Percentiles rank a stretch among this genome's conserved stretches.
Conservation (phyloP, 1,140 invertebrate genomes). For the Zaprionus kolodkinae region DNA sequence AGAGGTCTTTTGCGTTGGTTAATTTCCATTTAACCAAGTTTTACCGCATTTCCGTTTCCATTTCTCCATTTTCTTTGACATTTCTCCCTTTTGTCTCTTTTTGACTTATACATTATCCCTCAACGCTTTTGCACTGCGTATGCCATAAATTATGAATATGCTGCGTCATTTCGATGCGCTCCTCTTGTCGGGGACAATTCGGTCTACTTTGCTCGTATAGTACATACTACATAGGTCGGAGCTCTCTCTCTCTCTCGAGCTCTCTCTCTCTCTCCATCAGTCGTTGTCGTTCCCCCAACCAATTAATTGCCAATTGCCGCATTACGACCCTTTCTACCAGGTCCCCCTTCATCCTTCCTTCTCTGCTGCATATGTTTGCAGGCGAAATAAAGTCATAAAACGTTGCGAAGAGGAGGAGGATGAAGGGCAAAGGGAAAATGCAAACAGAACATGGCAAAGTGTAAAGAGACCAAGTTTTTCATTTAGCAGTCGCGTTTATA, state of each 20-base stretch:
- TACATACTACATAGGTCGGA: slow-evolving; percentile 7
- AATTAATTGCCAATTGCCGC: slow-evolving; percentile 75
- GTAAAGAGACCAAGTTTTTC: slow-evolving; percentile 40
- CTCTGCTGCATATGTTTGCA: slow-evolving; percentile 44
- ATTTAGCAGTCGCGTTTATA: slow-evolving; percentile 40
- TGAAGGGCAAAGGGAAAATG: slow-evolving; percentile 28
- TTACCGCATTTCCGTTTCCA: background rate
- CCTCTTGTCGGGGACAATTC: slow-evolving; percentile 33
- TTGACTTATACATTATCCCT: slow-evolving; percentile 6
- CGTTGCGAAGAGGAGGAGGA: slow-evolving; percentile 27
- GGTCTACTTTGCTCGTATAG: slow-evolving; percentile 30
- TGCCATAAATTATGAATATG: slow-evolving; percentile 72
- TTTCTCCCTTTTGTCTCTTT: background rate
- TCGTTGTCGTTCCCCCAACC: slow-evolving; percentile 21
- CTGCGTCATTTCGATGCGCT: slow-evolving; percentile 57
- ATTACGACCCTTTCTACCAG: slow-evolving; percentile 15
- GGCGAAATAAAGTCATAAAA: slow-evolving; percentile 72
- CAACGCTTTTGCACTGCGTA: slow-evolving; percentile 52
- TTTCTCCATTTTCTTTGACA: background rate
- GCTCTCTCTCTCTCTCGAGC: background rate
- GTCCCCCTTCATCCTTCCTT: background rate
- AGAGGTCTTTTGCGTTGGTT: background rate
- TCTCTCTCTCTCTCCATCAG: slow-evolving; percentile 30
- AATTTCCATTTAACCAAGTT: background rate
- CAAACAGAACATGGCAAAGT: slow-evolving; percentile 45